Base-by-base conservation (phyloP, 2,113 vertebrate genomes). In the Melanotaenia duboulayi region DNA sequence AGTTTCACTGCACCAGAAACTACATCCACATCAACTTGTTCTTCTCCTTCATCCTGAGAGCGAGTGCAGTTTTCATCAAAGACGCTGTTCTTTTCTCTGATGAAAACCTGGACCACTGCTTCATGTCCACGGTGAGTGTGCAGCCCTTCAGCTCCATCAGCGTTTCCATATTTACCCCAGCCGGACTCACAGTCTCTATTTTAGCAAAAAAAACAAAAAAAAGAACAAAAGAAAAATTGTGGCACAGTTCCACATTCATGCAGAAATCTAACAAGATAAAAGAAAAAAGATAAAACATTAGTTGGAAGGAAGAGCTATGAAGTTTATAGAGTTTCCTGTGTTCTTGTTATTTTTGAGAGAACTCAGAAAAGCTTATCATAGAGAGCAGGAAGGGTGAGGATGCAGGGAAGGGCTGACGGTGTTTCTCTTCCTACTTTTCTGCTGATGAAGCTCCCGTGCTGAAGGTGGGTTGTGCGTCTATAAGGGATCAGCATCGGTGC, bases 21-120 rank as follows among this genome's bases (percentile, higher is more conserved):
- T 96, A 95, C 86, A 96, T 97, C 83, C 96, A 97, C 89, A 94
- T 96, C 69, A 95, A 97, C 85, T 92, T 96, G 48, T 97, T 97
- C 87, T 82, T 92, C 67, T 97, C 96, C 52, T 97, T 96, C 87
- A 92, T 96, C 57, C 89, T 96, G 78, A 92, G 95, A 2, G 94
- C 94, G 12, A 90, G 86, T 0, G 92, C 96, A 0, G 95, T 96
- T 62, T 94, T 97, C 76, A 86, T 95, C 62, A 97, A 97, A 90
- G 96, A 97, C 0, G 44, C 80, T 0, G 52, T 97, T 11, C 93
- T 97, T 8, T 96, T 96, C 67, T 92, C 94, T 0, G 94, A 96
- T 0, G 92, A 94, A 62, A 90, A 92, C 54, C 20, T 92, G 0
- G 83, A 97, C 78, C 95, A 96, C 87, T 97, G 96, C 84, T 93